Percentiles rank a stretch among this genome's conserved stretches.
phyloP scores from a whole-genome alignment of 2,797 vertebrate genomes.

The Tragelaphus eurycerus region DNA sequence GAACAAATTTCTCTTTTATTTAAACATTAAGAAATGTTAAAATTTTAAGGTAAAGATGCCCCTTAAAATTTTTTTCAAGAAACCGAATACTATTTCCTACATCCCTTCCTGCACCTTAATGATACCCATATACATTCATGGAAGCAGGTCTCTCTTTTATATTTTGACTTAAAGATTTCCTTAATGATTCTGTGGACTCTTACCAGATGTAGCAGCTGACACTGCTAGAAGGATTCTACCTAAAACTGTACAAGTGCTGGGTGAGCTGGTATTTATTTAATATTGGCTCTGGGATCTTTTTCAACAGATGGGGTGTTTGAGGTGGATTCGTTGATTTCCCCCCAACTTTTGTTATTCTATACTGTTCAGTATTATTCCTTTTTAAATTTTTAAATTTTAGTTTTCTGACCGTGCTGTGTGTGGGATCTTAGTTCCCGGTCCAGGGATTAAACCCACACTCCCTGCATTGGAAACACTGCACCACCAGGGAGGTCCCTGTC shows the following conservation, averaged over 20 bases:
- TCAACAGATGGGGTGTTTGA: not conserved
- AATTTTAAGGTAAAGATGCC: not conserved
- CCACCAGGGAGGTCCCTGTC: not conserved
- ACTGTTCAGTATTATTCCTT: not conserved
- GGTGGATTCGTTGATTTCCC: fast-evolving
- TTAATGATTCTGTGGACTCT: not conserved
- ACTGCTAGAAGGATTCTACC: not conserved
- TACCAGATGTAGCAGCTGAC: not conserved
- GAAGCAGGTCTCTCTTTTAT: constrained; percentile 3
- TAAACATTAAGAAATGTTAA: not conserved
- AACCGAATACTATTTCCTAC: not conserved
- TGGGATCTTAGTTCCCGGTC: not conserved
- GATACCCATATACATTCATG: not conserved
- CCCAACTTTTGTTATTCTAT: not conserved
- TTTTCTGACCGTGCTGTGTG: not conserved
- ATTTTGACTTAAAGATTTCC: constrained; percentile 23
- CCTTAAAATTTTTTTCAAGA: not conserved
- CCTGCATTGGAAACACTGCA: not conserved
- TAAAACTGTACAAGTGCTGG: not conserved
- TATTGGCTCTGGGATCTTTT: not conserved
- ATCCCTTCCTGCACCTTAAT: not conserved
- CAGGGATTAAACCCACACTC: not conserved
- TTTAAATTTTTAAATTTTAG: not conserved
- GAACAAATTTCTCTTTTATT: not conserved
- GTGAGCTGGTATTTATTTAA: not conserved